A percentile compares a stretch with the other conserved stretches of the same genome.
These are phyloP conservation scores for Andrena hattorfiana DNA, from an alignment of 2,888 invertebrate genomes.

Conservation along the genomic window DNA sequence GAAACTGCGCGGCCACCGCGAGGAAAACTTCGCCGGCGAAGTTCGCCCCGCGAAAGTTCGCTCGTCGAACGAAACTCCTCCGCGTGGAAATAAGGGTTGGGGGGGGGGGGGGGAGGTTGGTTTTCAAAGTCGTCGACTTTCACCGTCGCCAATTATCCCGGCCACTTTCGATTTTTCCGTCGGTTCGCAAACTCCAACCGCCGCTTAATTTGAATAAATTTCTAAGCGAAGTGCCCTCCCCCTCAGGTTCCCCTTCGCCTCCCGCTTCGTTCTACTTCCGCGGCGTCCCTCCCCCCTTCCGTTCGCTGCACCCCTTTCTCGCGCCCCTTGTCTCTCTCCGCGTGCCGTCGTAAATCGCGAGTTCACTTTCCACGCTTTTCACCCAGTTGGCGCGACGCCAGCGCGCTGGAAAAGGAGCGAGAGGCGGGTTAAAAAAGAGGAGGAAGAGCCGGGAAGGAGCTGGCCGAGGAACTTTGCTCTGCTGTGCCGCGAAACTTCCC, in stretches of 20 bases:
- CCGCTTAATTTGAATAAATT: slow-evolving; percentile 82
- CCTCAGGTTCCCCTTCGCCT: slow-evolving; percentile 29
- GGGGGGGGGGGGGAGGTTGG: slow-evolving; percentile 26
- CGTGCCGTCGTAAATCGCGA: slow-evolving; percentile 80
- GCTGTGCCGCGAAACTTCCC: slow-evolving; percentile 80
- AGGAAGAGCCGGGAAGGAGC: slow-evolving; percentile 57
- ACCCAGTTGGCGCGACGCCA: slow-evolving; percentile 84
- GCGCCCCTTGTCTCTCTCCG: slow-evolving; percentile 51
- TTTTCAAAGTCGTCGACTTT: slow-evolving; percentile 79
- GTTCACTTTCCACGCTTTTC: slow-evolving; percentile 84
- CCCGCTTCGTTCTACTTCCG: slow-evolving; percentile 42
- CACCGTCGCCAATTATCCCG: slow-evolving; percentile 80
- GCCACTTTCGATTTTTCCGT: slow-evolving; percentile 75
- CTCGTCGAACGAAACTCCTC: slow-evolving; percentile 74
- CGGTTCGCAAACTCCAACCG: slow-evolving; percentile 60
- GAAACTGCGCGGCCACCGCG: slow-evolving; percentile 47
- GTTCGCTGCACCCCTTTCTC: slow-evolving; percentile 39
- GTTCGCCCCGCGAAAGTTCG: slow-evolving; percentile 74
- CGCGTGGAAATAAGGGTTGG: slow-evolving; percentile 62
- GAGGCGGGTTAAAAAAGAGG: slow-evolving; percentile 41
- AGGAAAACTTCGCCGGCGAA: slow-evolving; percentile 72
- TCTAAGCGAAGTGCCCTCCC: slow-evolving; percentile 73
- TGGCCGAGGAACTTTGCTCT: slow-evolving; percentile 79
- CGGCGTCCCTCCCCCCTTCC: slow-evolving; percentile 41
- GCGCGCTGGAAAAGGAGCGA: slow-evolving; percentile 61